phyloP scores from a whole-genome alignment of 2,113 vertebrate genomes.

The Phasianus colchicus region DNA sequence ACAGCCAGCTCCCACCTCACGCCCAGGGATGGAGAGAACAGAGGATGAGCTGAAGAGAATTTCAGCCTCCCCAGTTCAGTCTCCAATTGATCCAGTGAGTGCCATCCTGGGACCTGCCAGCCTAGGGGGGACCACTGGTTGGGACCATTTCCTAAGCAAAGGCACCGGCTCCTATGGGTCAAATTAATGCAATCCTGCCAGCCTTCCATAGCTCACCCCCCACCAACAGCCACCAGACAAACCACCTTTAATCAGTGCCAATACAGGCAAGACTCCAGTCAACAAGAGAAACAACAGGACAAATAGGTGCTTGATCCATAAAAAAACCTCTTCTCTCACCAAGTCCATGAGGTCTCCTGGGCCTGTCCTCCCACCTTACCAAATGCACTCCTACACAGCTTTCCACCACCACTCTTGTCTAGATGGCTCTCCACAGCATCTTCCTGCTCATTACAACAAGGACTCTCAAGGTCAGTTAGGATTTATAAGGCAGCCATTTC shows the following conservation, averaged over 20 bases:
- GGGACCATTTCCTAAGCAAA: not conserved
- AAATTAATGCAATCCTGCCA: not conserved
- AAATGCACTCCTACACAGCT: not conserved
- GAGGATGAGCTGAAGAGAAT: not conserved
- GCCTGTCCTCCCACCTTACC: not conserved
- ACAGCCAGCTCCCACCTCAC: not conserved
- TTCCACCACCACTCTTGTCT: not conserved
- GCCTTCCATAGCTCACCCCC: not conserved
- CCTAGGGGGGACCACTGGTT: not conserved
- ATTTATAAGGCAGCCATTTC: constrained; percentile 71
- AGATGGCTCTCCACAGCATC: not conserved
- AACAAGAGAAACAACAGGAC: not conserved
- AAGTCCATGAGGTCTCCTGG: not conserved
- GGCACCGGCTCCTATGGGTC: not conserved
- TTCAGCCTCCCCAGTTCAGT: not conserved
- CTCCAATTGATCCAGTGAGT: not conserved
- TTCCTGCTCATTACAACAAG: constrained; percentile 46
- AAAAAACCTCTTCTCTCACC: not conserved
- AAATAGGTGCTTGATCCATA: not conserved
- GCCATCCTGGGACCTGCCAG: not conserved
- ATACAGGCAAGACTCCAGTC: not conserved
- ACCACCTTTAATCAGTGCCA: not conserved
- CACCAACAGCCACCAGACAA: not conserved
- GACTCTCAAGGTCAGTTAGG: constrained; percentile 71
- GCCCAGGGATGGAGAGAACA: not conserved